Percentiles rank a stretch among this genome's conserved stretches.
Evolutionary conservation across 37 sponge, comb jelly and placozoan species (phyloP).

Genomic region (Spongilla lacustris): DNA sequence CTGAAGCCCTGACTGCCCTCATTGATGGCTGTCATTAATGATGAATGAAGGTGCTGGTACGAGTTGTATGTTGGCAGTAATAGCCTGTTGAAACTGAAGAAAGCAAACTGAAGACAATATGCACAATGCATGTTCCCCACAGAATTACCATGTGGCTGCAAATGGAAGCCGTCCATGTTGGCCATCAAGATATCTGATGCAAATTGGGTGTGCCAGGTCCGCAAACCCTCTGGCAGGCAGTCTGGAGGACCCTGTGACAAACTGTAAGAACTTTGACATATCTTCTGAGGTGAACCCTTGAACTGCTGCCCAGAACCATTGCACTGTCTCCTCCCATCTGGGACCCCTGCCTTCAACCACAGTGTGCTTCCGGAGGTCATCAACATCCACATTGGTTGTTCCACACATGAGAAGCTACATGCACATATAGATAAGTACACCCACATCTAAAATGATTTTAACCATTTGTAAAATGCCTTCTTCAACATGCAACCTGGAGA

Average conservation of each 20-base stretch:
- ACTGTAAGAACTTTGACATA: constrained; percentile 82
- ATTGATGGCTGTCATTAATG: constrained; percentile 79
- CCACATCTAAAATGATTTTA: too few species aligned
- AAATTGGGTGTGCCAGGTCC: constrained; percentile 70
- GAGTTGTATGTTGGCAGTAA: constrained; percentile 80
- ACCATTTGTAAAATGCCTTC: too few species aligned
- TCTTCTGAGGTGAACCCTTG: constrained; percentile 86
- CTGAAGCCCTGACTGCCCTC: constrained; percentile 93
- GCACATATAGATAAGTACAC: not conserved
- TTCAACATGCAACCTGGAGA: too few species aligned
- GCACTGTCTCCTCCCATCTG: constrained; percentile 44
- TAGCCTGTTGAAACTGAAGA: constrained; percentile 85
- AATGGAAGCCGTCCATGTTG: constrained; percentile 72
- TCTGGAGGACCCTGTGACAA: constrained; percentile 87
- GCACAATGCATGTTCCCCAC: too few species aligned
- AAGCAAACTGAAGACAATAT: too few species aligned
- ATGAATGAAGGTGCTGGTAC: constrained; percentile 78
- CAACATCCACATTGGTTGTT: constrained; percentile 44
- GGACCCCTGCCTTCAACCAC: constrained; percentile 37
- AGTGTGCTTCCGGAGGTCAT: constrained; percentile 67
- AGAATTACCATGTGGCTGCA: constrained; percentile 89
- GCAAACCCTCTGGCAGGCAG: constrained; percentile 88
- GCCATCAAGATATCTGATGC: constrained; percentile 64
- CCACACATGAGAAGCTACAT: constrained; percentile 93
- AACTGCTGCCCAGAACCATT: constrained; percentile 87